Evolutionary conservation across 2,888 invertebrate species (phyloP), one percentile per base, ranked within the genome.

Genomic region (Hybos culiciformis): DNA sequence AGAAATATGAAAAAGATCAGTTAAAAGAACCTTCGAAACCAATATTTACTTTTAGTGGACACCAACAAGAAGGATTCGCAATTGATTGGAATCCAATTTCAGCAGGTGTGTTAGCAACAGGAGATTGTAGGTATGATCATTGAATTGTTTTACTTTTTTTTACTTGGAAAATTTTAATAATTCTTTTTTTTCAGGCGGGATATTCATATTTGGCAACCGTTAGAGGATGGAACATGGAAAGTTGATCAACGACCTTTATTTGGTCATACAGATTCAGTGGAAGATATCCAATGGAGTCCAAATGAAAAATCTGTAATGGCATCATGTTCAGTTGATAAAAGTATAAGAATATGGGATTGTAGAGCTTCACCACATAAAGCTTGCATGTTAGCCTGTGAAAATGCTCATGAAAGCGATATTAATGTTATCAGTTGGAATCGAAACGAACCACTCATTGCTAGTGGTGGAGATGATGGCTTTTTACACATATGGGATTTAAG

Each of bases 211-310:
- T 98, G 97, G 97, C 77, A 76, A 50, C 85, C 90, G 19, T 70
- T 74, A 43, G 80, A 87, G 59, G 80, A 74, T 46, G 80, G 78
- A 12, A 71, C 72, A 11, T 98, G 97, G 97, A 74, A 75, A 53
- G 88, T 97, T 2, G 91, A 94, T 65, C 88, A 91, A 62, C 73
- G 85, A 39, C 87, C 97, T 0, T 74, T 87, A 44, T 70, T 78
- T 39, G 93, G 88, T 0, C 98, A 99, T 61, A 81, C 80, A 17
- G 79, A 75, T 38, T 96, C 96, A 21, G 90, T 99, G 11, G 98
- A 98, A 71, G 98, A 99, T 65, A 71, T 99, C 48, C 96, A 97
- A 59, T 98, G 98, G 98, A 96, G 96, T 46, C 96, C 96, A 2
- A 93, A 82, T 68, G 98, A 98, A 70, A 72, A 73, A 52, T 77